phyloP scores from a whole-genome alignment of 2,888 invertebrate genomes.

The Dioctria rufipes region DNA sequence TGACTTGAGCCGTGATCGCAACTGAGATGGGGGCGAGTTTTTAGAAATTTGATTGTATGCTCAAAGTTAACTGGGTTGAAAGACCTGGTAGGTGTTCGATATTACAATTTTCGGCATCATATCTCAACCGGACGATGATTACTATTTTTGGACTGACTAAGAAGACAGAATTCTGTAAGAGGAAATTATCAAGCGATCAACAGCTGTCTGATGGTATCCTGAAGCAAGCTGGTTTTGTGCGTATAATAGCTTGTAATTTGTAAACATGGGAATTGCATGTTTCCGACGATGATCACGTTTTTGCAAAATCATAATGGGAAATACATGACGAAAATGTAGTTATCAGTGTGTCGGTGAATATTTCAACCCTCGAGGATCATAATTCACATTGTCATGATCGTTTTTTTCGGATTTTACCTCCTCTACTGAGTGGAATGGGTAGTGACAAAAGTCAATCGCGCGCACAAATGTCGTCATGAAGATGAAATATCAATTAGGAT shows the following conservation, averaged over 20 bases:
- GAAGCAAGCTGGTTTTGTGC: not conserved
- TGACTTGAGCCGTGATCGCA: not conserved
- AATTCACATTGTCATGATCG: constrained; percentile 29
- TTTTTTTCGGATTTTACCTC: constrained; percentile 19
- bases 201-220: not conserved
- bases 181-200: not conserved
- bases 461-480: constrained; percentile 19
- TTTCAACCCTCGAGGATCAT: constrained; percentile 1
- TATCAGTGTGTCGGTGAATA: constrained; percentile 18
- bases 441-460: constrained; percentile 42
- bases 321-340: constrained; percentile 16
- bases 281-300: constrained; percentile 15
- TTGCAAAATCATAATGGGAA: not conserved
- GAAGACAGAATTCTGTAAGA: not conserved
- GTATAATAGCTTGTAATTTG: constrained; percentile 13
- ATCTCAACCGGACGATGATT: not conserved
- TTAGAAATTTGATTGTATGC: constrained; percentile 8
- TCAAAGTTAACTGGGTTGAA: constrained; percentile 14
- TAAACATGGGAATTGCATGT: constrained; percentile 19
- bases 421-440: constrained; percentile 7
- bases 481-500: constrained; percentile 34
- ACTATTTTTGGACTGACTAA: not conserved
- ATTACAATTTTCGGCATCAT: not conserved
- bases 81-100: constrained; percentile 22
- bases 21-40: constrained; percentile 19